A percentile compares a stretch with the other conserved stretches of the same genome.
Conservation (phyloP, 2,797 vertebrate species). For the Salmo trutta region DNA sequence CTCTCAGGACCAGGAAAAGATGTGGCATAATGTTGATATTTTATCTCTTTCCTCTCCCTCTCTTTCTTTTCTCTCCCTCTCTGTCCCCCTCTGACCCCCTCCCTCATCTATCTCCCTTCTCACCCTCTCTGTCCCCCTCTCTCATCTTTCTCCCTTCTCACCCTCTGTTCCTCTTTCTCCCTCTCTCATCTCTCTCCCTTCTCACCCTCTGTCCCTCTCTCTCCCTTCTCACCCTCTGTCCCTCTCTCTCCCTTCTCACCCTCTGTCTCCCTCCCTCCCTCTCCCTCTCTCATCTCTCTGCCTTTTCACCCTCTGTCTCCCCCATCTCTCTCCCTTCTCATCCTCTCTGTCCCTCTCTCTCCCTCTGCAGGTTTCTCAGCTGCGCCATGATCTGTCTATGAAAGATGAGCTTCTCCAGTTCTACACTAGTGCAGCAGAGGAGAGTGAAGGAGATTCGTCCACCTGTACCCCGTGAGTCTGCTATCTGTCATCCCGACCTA, state of each 20-base stretch:
- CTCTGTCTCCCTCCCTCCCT: background rate
- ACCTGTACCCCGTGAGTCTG: conserved; percentile 90
- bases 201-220: background rate
- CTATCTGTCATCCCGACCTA: background rate
- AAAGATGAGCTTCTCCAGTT: conserved; percentile 98
- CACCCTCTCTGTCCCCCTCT: too few relatives aligned
- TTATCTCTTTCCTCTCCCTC: background rate
- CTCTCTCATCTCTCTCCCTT: background rate
- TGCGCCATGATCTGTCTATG: conserved; percentile 95
- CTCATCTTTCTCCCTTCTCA: background rate
- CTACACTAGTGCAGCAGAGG: conserved; percentile 92
- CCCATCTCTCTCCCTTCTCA: background rate
- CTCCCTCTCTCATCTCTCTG: background rate
- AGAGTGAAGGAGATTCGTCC: conserved; percentile 90
- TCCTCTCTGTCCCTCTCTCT: background rate
- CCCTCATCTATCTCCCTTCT: too few relatives aligned
- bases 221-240: background rate
- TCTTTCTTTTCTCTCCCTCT: background rate
- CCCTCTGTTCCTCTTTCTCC: too few relatives aligned
- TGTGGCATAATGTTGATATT: background rate
- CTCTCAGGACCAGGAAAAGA: background rate
- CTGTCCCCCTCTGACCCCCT: background rate
- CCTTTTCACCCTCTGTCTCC: background rate
- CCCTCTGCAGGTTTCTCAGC: conserved; percentile 86
- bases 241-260: too few relatives aligned